Evolutionary conservation across 2,888 invertebrate species (phyloP).

Genomic region (Cataglyphis livida): DNA sequence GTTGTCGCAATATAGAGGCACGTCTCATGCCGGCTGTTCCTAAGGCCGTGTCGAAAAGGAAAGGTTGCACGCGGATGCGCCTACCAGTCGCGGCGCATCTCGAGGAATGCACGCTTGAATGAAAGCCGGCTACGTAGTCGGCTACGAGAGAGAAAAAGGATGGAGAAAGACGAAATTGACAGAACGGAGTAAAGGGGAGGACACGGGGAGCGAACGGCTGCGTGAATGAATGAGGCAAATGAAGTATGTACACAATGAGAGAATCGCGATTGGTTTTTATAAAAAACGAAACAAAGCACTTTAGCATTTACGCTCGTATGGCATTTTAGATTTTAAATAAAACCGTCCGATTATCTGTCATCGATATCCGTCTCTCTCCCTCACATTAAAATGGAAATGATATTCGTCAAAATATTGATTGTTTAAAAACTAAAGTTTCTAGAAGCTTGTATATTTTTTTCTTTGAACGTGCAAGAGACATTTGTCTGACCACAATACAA

Average conservation of each 20-base stretch:
- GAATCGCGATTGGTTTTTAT: constrained; percentile 20
- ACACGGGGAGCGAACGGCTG: neutral
- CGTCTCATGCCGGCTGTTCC: constrained; percentile 60
- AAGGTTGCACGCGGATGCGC: constrained; percentile 74
- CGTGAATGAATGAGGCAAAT: constrained; percentile 21
- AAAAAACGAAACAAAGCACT: neutral
- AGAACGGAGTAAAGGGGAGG: constrained; percentile 27
- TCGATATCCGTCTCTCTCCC: neutral
- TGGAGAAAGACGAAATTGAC: constrained; percentile 37
- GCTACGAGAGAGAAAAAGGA: constrained; percentile 10
- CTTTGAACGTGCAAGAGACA: neutral
- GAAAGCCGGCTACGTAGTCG: constrained; percentile 56
- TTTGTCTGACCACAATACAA: constrained; percentile 25
- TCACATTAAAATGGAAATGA: neutral
- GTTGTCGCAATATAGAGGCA: constrained; percentile 69
- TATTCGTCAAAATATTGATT: neutral
- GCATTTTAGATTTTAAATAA: neutral
- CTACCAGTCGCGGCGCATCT: constrained; percentile 62
- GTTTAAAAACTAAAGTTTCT: neutral
- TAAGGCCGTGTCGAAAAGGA: constrained; percentile 66
- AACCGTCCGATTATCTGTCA: neutral
- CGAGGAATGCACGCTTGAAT: constrained; percentile 72
- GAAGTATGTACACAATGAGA: neutral
- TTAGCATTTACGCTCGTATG: neutral
- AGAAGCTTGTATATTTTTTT: neutral